phyloP scores from a whole-genome alignment of 2,888 invertebrate species.

The Ommatoiulus sabulosus region DNA sequence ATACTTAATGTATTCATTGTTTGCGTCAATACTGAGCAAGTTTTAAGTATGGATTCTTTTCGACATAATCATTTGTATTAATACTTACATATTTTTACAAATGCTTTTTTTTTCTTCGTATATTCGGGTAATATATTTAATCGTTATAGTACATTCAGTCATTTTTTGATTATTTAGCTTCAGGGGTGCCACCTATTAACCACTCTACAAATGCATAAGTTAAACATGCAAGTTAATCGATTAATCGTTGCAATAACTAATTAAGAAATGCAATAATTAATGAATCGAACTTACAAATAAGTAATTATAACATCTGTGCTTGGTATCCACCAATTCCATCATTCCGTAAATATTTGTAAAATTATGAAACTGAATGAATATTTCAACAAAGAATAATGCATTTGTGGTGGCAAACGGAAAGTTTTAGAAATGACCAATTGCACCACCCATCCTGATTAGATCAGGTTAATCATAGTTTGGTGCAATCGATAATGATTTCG shows the following conservation, averaged over 20 bases:
- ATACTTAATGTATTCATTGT: no score
- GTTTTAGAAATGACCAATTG: no score
- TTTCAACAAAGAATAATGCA: no score
- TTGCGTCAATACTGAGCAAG: background rate
- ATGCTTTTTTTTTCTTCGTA: no score
- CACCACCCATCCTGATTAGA: no score
- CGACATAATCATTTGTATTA: background rate
- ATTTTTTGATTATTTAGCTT: background rate
- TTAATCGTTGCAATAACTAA: slow-evolving; percentile 34
- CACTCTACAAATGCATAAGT: background rate
- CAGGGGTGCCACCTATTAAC: background rate
- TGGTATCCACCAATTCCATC: background rate
- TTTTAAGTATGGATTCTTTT: background rate
- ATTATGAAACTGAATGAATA: no score
- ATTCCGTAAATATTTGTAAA: no score
- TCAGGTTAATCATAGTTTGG: no score
- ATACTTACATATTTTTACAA: background rate
- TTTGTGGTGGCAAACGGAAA: no score
- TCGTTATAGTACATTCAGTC: background rate
- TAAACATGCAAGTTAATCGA: background rate
- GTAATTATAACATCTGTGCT: background rate
- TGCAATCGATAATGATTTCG: no score
- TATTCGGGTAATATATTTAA: background rate
- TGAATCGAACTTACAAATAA: background rate
- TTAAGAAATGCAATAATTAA: slow-evolving; percentile 21